Conservation (phyloP, 64 coral and sea anemone genomes). For the Montipora sp. region DNA sequence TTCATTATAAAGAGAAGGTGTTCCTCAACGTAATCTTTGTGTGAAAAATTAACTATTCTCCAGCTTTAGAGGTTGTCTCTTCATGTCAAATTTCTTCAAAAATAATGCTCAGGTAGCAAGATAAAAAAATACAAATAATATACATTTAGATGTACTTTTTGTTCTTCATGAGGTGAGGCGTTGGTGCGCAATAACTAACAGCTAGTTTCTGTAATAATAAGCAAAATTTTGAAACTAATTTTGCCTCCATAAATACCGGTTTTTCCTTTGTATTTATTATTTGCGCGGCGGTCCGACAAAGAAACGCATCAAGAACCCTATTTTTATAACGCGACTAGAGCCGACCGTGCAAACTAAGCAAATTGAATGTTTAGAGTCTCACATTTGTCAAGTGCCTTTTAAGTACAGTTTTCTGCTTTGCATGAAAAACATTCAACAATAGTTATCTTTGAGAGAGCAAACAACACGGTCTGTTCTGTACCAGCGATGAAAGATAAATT, state of each 20-base stretch:
- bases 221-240: neutral
- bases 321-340: too few species aligned
- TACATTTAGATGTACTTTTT: neutral
- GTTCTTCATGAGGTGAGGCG: too few species aligned
- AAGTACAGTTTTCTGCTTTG: too few species aligned
- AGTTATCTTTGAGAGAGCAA: neutral
- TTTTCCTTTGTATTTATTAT: neutral
- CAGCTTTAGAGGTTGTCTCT: neutral
- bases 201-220: too few species aligned
- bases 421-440: neutral
- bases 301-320: too few species aligned
- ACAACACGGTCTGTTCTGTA: constrained; percentile 20
- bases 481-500: neutral
- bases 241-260: neutral
- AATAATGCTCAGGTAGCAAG: neutral
- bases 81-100: neutral
- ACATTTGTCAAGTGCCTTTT: too few species aligned
- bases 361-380: too few species aligned
- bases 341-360: too few species aligned
- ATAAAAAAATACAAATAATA: neutral
- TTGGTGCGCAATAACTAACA: too few species aligned
- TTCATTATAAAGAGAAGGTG: neutral
- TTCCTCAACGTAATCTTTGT: neutral
- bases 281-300: neutral
- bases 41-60: constrained; percentile 30